phyloP scores from a whole-genome alignment of 2,113 vertebrate species.

The Chamaetylas fuelleborni region DNA sequence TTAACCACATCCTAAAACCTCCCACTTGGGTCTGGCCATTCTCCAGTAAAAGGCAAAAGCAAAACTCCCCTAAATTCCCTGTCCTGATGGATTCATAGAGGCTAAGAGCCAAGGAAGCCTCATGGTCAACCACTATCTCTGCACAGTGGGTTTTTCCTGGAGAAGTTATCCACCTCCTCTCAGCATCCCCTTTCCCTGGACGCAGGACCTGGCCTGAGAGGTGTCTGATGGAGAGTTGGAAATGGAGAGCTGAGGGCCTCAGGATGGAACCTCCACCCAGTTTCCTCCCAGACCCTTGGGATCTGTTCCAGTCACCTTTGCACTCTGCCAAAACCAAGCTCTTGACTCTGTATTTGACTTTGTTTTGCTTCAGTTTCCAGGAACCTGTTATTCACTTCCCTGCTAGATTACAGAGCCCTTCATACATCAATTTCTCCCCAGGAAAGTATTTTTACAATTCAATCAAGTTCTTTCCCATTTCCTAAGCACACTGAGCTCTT shows the following conservation, averaged over 20 bases:
- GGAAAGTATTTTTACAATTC: not conserved
- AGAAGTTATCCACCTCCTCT: not conserved
- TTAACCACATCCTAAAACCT: not conserved
- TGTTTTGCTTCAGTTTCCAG: conserved; percentile 8
- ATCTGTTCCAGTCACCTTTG: not conserved
- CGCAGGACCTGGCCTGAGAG: not conserved
- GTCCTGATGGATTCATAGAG: not conserved
- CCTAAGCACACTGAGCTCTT: not conserved
- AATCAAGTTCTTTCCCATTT: not conserved
- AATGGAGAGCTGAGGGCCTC: not conserved
- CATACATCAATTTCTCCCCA: not conserved
- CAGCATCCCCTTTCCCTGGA: not conserved
- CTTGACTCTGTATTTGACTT: not conserved
- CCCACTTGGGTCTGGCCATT: not conserved
- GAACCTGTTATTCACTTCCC: conserved; percentile 5
- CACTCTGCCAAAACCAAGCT: not conserved
- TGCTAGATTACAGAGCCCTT: not conserved
- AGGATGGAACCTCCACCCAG: not conserved
- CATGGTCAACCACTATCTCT: not conserved
- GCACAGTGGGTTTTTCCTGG: not conserved
- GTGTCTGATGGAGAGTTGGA: not conserved
- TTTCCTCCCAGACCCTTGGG: not conserved
- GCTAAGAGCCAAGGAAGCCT: not conserved
- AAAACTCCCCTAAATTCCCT: not conserved
- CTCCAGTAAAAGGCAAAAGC: not conserved